Evolutionary conservation across 1,140 invertebrate genomes (phyloP), one percentile per base, ranked within the genome.

Genomic region (Paramacrobiotus metropolitanus): DNA sequence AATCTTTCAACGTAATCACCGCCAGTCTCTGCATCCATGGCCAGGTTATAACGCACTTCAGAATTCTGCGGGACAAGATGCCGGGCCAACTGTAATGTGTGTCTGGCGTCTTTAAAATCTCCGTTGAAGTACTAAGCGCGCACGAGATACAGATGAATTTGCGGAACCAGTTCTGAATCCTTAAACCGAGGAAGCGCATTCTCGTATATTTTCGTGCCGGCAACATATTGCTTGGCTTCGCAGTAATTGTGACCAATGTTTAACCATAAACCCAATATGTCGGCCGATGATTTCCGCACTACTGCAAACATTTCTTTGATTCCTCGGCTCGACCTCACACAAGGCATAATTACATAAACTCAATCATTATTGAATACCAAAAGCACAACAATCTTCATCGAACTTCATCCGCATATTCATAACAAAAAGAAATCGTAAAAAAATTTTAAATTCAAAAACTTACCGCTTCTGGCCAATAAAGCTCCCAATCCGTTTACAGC

Each of bases 221-320:
- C 89, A n/a, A 97, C 89, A 72, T 84, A 95, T 70, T 96, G 92
- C 69, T 85, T 88, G 72, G 97, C 91, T 69, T 99, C 94, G 4
- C 97, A 92, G 68, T 97, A 98, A 62, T 98, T 89, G 68, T 98
- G 94, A 0, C 93, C 94, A 68, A 99, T 98, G 71, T 99, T 99
- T 59, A 98, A 77, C 95, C 95, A 99, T 0, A 99, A 94, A 71
- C 99, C 95, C 67, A 86, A 86, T 72, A 98, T 98, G 69, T 99
- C 94, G 0, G 94, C 93, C 0, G 94, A 98, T 0, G 93, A 91
- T 76, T 99, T 95, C 61, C 94, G 79, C 2, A 75, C 69, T 21
- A 59, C 45, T 4, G 93, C 92, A 77, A 99, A 99, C 67, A 98
- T 91, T 72, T 99, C 95, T 69, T 94, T 77, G 0, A 91, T 90